Percentiles rank a stretch among this genome's conserved stretches.
Evolutionary conservation across 1,140 invertebrate species (phyloP).

Genomic region (Halictus rubicundus): DNA sequence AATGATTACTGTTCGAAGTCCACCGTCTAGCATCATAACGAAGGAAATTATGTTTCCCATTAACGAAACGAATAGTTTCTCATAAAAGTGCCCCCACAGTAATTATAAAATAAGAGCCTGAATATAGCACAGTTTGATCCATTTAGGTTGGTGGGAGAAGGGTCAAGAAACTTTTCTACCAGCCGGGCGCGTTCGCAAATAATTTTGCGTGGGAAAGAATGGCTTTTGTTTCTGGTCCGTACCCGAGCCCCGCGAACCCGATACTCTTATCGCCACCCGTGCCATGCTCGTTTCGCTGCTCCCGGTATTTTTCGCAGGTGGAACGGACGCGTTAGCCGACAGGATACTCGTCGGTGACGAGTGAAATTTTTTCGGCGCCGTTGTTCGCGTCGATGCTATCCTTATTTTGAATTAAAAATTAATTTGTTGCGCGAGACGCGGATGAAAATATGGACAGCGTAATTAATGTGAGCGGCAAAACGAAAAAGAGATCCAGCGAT

Average conservation of each 20-base stretch:
- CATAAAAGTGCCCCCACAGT: too few relatives aligned
- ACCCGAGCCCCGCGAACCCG: neutral
- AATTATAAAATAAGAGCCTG: neutral
- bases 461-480: neutral
- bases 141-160: too few relatives aligned
- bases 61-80: too few relatives aligned
- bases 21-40: too few relatives aligned
- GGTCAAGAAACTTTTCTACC: slow-evolving; percentile 2
- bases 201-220: slow-evolving; percentile 18
- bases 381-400: neutral
- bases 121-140: too few relatives aligned
- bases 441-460: neutral
- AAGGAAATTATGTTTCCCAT: too few relatives aligned
- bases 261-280: neutral
- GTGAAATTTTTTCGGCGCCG: neutral
- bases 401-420: neutral
- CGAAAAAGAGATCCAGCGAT: neutral
- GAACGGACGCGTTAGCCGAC: neutral
- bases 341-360: neutral
- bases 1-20: too few relatives aligned
- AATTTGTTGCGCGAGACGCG: neutral
- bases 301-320: neutral
- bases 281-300: neutral
- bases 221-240: neutral
- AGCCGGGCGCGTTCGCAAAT: slow-evolving; percentile 12